Conservation (phyloP, 2,113 vertebrate genomes). For the Jaculus jaculus region DNA sequence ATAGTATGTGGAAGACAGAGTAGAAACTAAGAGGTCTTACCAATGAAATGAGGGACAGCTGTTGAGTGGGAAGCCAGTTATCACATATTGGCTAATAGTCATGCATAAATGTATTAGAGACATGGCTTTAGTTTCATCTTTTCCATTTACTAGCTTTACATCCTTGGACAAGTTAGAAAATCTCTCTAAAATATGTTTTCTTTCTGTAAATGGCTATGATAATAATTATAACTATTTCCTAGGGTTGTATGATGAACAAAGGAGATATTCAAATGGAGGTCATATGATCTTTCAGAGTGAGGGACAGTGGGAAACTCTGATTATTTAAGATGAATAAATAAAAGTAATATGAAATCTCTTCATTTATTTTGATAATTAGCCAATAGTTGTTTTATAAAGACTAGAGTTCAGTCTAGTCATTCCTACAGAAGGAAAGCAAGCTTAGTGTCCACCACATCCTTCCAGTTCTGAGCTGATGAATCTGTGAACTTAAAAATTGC, state of each 20-base stretch:
- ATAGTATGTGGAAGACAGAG: background rate
- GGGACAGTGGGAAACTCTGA: background rate
- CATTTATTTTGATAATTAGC: conserved; percentile 3
- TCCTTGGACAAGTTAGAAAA: conserved; percentile 22
- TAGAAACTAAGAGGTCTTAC: background rate
- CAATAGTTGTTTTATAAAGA: background rate
- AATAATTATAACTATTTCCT: conserved; percentile 6
- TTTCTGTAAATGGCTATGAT: conserved; percentile 31
- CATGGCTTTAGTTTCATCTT: background rate
- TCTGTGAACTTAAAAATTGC: background rate
- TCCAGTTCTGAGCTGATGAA: background rate
- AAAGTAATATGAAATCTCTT: background rate
- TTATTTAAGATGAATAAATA: background rate
- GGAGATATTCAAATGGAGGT: background rate
- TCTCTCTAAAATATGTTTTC: background rate
- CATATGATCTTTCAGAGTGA: conserved; percentile 24
- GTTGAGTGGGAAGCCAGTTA: background rate
- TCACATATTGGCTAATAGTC: background rate
- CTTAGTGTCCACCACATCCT: background rate
- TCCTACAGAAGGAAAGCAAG: background rate
- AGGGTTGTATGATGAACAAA: background rate
- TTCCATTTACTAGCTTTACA: conserved; percentile 5
- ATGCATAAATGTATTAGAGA: background rate
- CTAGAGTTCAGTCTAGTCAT: background rate
- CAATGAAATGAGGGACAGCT: background rate